Conservation (phyloP, 2,888 invertebrate species). For the Urechis unicinctus region DNA sequence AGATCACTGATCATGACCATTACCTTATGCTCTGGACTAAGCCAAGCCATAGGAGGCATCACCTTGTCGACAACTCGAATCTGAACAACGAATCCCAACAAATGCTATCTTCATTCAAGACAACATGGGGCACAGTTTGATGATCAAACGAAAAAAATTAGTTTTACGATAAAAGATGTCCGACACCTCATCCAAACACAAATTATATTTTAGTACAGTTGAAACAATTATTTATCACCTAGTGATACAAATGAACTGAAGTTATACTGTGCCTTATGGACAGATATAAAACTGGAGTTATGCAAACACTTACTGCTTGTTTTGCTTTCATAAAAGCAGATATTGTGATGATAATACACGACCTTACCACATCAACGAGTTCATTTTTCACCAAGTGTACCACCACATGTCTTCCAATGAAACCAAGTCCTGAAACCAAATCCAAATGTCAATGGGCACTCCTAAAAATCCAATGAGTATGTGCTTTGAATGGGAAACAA, state of each 20-base stretch:
- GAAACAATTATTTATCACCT: too few species aligned
- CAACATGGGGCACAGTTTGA: neutral
- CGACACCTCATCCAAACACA: too few species aligned
- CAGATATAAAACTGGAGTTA: neutral
- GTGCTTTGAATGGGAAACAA: neutral
- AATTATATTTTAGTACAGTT: neutral
- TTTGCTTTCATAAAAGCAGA: neutral
- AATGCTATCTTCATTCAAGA: too few species aligned
- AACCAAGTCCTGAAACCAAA: slow-evolving; percentile 73
- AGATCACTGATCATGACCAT: too few species aligned
- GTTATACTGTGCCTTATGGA: neutral
- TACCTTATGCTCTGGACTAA: slow-evolving; percentile 65
- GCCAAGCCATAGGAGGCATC: slow-evolving; percentile 85
- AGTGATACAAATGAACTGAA: neutral
- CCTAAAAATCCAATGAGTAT: too few species aligned
- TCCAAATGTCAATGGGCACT: too few species aligned
- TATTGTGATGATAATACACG: neutral
- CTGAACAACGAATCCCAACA: slow-evolving; percentile 23
- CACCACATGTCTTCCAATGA: slow-evolving; percentile 83
- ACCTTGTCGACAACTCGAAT: slow-evolving; percentile 77
- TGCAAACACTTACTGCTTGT: neutral
- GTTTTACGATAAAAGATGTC: too few species aligned
- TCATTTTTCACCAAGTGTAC: slow-evolving; percentile 72
- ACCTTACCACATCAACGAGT: slow-evolving; percentile 62
- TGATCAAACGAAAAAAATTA: too few species aligned